Conservation (phyloP, 2,797 vertebrate species). For the Sarcophilus harrisii region DNA sequence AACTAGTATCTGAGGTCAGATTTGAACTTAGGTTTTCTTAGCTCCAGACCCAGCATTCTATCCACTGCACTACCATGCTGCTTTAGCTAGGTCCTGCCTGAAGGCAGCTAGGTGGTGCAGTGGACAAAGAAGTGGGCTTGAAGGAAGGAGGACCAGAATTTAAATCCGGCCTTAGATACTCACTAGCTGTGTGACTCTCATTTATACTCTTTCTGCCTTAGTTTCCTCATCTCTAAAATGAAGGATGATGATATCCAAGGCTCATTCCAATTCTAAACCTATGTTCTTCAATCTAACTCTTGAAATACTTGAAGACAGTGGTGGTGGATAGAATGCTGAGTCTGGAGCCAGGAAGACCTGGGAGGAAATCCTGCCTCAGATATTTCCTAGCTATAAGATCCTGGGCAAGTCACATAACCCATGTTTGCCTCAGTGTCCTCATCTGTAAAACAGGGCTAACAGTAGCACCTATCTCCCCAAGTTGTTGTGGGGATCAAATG, state of each 20-base stretch:
- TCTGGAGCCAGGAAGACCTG: not conserved
- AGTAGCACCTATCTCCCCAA: not conserved
- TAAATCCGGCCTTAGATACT: not conserved
- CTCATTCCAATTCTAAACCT: not conserved
- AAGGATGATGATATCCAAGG: not conserved
- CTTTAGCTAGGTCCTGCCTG: not conserved
- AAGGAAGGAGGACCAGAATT: not conserved
- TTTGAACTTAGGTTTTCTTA: not conserved
- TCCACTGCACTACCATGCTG: not conserved
- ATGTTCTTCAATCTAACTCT: not conserved
- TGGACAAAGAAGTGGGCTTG: not conserved
- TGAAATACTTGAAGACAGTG: not conserved
- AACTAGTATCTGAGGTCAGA: not conserved
- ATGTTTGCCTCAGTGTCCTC: not conserved
- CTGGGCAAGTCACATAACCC: not conserved
- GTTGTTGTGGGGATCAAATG: not conserved
- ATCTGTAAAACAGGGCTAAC: not conserved
- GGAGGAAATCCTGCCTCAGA: not conserved
- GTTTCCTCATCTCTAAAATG: constrained; percentile 15
- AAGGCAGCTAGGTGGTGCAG: not conserved
- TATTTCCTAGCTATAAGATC: not conserved
- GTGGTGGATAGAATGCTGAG: not conserved
- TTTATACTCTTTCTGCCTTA: not conserved
- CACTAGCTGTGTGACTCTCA: not conserved
- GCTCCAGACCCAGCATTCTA: not conserved